Base-by-base conservation (phyloP, 2,888 invertebrate genomes). In the Petrolisthes cinctipes region DNA sequence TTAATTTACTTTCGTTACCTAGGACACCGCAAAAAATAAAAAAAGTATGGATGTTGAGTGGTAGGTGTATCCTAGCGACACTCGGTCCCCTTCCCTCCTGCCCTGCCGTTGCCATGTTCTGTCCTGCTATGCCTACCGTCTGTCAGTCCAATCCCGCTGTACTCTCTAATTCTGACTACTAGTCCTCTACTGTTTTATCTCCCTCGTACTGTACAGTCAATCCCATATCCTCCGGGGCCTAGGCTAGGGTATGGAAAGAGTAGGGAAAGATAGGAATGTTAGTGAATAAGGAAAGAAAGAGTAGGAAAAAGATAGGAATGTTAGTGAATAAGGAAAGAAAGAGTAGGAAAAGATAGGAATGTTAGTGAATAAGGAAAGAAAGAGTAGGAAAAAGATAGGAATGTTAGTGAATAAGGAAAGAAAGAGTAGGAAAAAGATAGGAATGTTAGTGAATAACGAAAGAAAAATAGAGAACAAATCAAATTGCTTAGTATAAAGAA, bases 141-240 rank as follows among this genome's bases (percentile, higher is more conserved):
- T n/a, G n/a, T n/a, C n/a, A n/a, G n/a, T n/a, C n/a, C n/a, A n/a
- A n/a, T n/a, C n/a, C n/a, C n/a, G n/a, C n/a, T n/a, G n/a, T n/a
- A 68, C n/a, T n/a, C 23, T 71, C 71, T 71, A 2, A 23, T 71
- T 6, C 6, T 23, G 51, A 7, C 20, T 20, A n/a, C 7, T 7
- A 14, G 75, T 7, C 11, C 11, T 54, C 78, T 78, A 51, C 54
- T 54, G 51, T 54, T 78, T 53, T 78, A 37, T 78, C 78, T 78
- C 78, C 53, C 78, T 78, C 78, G 37, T 75, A 73, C 73, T 73
- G 54, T 73, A 83, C 83, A 37, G 83, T 71, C 75, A 73, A 73
- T 56, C 83, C 56, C 75, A 83, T 73, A 73, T 83, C 68, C 83
- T 53, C n/a, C n/a, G n/a, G n/a, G n/a, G n/a, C n/a, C n/a, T n/a